phyloP scores from a whole-genome alignment of 2,113 vertebrate genomes.

The Okapia johnstoni region DNA sequence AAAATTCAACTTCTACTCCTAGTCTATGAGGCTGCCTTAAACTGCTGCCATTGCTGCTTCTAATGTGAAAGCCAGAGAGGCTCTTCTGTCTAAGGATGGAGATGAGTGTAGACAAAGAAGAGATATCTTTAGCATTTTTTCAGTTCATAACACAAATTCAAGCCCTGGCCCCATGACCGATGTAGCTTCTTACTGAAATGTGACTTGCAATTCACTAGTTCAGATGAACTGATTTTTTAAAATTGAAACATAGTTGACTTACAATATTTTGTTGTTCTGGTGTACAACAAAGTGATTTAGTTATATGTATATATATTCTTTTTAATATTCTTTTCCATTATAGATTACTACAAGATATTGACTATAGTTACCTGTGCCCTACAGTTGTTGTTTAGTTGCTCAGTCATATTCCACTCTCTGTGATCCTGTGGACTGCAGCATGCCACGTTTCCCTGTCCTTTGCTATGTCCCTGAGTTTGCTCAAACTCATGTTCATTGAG shows the following conservation, averaged over 20 bases:
- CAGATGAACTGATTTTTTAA: not conserved
- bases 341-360: not conserved
- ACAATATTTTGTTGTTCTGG: not conserved
- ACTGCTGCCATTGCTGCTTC: not conserved
- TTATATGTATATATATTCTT: not conserved
- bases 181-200: not conserved
- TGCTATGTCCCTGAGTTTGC: not conserved
- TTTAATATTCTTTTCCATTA: not conserved
- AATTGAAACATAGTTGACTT: not conserved
- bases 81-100: not conserved
- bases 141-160: not conserved
- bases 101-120: not conserved
- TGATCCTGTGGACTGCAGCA: not conserved
- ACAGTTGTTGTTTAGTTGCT: fast-evolving
- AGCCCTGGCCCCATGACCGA: not conserved
- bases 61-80: not conserved
- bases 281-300: not conserved
- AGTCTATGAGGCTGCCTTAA: not conserved
- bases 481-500: not conserved
- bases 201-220: not conserved
- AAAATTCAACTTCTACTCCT: not conserved
- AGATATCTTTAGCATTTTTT: not conserved
- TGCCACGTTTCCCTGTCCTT: not conserved
- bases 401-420: not conserved
- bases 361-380: not conserved